Evolutionary conservation across 2,797 vertebrate genomes (phyloP).

Genomic region (Gambelia wislizenii): DNA sequence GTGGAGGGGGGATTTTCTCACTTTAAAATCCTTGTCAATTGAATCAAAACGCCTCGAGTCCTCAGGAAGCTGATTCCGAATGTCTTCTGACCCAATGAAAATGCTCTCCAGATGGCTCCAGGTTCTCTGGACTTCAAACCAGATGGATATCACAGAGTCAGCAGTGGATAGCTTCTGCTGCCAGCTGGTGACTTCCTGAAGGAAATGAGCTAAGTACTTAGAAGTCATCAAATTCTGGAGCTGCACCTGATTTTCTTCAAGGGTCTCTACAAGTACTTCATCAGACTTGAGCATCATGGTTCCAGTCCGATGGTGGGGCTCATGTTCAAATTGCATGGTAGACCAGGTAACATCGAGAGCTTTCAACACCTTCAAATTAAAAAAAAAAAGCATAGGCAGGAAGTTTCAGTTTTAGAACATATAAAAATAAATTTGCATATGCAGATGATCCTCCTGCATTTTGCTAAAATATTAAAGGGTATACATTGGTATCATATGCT

Average conservation of each 20-base stretch:
- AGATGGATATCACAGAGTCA: slow-evolving; percentile 75
- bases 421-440: not conserved
- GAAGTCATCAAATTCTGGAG: slow-evolving; percentile 80
- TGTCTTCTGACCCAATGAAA: slow-evolving; percentile 80
- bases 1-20: not conserved
- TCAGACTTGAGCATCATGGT: slow-evolving; percentile 71
- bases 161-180: slow-evolving; percentile 77
- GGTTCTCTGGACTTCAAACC: slow-evolving; percentile 82
- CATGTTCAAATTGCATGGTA: slow-evolving; percentile 69
- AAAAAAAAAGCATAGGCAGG: accelerated
- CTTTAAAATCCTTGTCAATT: slow-evolving; percentile 78
- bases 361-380: slow-evolving; percentile 72
- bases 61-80: slow-evolving; percentile 75
- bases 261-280: slow-evolving; percentile 75
- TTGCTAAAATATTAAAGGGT: not conserved
- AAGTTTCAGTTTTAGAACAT: accelerated
- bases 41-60: slow-evolving; percentile 72
- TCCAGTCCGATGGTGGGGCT: slow-evolving; percentile 73
- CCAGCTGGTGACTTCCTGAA: slow-evolving; percentile 76
- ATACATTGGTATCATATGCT: no score
- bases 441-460: not conserved
- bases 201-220: slow-evolving; percentile 80
- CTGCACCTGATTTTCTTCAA: slow-evolving; percentile 83
- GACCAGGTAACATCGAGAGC: slow-evolving; percentile 76
- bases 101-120: slow-evolving; percentile 83